Base-by-base conservation (phyloP, 2,888 invertebrate genomes). In the Rhabditophanes sp. region DNA sequence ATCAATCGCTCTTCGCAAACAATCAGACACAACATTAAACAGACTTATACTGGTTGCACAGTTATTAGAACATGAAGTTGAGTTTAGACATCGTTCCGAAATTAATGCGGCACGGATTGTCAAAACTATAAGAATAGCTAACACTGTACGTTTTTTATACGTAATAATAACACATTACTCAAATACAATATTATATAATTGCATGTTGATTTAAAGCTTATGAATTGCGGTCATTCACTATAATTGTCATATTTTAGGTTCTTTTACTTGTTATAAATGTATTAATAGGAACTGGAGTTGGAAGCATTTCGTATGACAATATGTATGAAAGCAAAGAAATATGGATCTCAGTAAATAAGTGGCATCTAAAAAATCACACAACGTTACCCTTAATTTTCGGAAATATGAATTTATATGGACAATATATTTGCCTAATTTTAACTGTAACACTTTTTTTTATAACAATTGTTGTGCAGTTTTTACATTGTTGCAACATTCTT, bases 21-120 rank as follows among this genome's bases (percentile, higher is more conserved):
- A 53, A 11, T 59, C 58, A 3, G 56, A 57, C 9, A 56, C 57
- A 11, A 59, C 59, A 8, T 35, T 59, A n/a, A 59, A 59, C 33
- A 44, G 59, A 25, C 37, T 59, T 19, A 56, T 59, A 17, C 42
- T 59, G 9, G 59, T 59, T 7, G 58, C 59, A 1, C 58, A 59
- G 32, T 57, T 57, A 2, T 35, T 59, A 4, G 58, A 59, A 31
- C 43, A 46, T 6, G 58, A 59, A 33, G 58, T 59, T 14, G 56
- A 58, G 40, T 44, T 15, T 12, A 28, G 53, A 31, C 35, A 53
- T 19, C 46, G 51, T 29, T 50, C 46, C 37, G 57, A 56, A 23
- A 44, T 58, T 17, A 54, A 50, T 27, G 57, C 54, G 8, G 46
- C 48, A 4, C 51, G 56, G 32, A 53, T 58, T 30, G 51, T 56